These are phyloP conservation scores for Theretra japonica DNA, from an alignment of 2,888 invertebrate species.

Conservation along the genomic window DNA sequence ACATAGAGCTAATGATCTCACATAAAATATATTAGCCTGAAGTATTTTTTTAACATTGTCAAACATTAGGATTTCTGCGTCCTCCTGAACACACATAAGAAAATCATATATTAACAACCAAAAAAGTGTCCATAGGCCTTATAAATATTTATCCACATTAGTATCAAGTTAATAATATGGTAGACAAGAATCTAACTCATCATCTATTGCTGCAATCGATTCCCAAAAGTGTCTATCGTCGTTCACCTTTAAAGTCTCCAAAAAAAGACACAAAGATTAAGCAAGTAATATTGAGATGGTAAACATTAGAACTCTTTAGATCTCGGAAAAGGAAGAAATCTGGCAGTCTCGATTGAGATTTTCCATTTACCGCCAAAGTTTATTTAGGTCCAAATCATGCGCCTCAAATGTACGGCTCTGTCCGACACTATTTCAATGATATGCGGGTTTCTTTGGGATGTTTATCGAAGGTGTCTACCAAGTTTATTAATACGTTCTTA, in stretches of 20 bases:
- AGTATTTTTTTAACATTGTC: no score
- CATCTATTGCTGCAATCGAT: neutral
- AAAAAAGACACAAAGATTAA: conserved; percentile 2
- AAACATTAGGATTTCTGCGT: no score
- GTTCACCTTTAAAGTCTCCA: no score
- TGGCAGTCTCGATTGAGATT: conserved; percentile 19
- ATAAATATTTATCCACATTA: no score
- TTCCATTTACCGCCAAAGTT: conserved; percentile 22
- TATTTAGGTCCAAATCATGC: conserved; percentile 18
- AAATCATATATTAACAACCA: no score
- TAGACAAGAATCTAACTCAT: no score
- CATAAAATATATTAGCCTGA: no score
- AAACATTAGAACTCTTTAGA: conserved; percentile 9
- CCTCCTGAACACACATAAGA: no score
- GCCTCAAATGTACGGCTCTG: neutral
- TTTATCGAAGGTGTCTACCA: conserved; percentile 5
- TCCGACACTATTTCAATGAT: conserved; percentile 17
- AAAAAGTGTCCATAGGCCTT: no score
- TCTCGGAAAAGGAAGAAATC: conserved; percentile 4
- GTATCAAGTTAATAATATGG: no score
- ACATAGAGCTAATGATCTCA: no score
- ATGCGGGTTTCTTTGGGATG: conserved; percentile 6
- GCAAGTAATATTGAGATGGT: neutral
- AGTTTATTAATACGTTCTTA: neutral
- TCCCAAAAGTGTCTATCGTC: no score